Evolutionary conservation across 2,113 vertebrate species (phyloP), one percentile per base, ranked within the genome.

Genomic region (Tapirus terrestris): DNA sequence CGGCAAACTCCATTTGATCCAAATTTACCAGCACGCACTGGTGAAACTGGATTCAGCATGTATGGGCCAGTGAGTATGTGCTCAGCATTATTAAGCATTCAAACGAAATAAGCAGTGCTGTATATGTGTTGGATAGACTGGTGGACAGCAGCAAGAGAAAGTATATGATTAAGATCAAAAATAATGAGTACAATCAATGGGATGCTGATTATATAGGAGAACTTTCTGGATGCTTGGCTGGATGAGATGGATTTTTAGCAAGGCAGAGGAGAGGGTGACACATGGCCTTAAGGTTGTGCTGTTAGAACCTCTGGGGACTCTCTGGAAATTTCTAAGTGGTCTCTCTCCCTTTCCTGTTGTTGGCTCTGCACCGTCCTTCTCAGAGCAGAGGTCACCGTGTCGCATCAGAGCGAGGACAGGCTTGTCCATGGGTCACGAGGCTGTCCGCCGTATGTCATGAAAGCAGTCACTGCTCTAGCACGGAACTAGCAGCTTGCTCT

Each of bases 261-360:
- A 70, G 21, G 43, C 70, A 76, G 63, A 90, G 51, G 60, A 77
- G 18, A 88, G 84, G 82, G 75, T 85, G 89, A 88, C 60, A 93
- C 79, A 94, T 95, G 77, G 82, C 77, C 48, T n/a, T 14, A 36
- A 56, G 82, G 75, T 29, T 90, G n/a, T 87, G 58, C 96, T 97
- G 80, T 92, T 91, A 82, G 97, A 95, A 70, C 67, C 94, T 94
- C 43, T 58, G 60, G 0, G 0, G 90, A 96, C 53, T 93, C 95
- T 96, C 95, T 67, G 84, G 93, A 94, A 94, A 96, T 97, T 92
- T 97, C 73, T 98, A 97, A 98, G 98, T 82, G 80, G 95, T 39
- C 75, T 60, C 65, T 95, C 83, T 96, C 73, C 56, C 75, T 81
- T 61, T 88, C 81, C 31, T 67, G 75, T 43, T 76, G 43, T 87